A percentile compares a stretch with the other conserved stretches of the same genome.
Evolutionary conservation across 2,797 vertebrate species (phyloP).

Genomic region (Onychomys arenicola): DNA sequence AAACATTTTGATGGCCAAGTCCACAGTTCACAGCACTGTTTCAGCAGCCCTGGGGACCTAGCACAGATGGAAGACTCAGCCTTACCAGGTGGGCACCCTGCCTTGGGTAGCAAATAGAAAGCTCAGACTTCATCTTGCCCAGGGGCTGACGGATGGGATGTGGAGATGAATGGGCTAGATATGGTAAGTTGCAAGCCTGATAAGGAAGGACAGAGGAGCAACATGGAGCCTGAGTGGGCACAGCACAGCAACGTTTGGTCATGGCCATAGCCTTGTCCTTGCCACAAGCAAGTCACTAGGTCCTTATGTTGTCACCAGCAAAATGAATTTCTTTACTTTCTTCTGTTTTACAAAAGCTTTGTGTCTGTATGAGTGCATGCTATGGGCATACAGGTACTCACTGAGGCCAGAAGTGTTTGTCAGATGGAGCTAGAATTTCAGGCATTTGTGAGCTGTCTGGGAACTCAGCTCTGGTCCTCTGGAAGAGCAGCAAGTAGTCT

Average conservation of each 20-base stretch:
- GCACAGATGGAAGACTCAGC: not conserved
- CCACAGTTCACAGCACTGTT: not conserved
- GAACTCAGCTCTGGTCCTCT: not conserved
- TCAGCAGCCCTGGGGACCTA: not conserved
- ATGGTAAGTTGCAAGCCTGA: accelerated
- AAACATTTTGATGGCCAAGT: not conserved
- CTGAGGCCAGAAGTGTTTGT: not conserved
- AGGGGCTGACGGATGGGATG: not conserved
- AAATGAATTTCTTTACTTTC: not conserved
- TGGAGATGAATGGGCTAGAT: not conserved
- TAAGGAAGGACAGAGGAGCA: not conserved
- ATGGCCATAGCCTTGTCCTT: no score
- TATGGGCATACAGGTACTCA: accelerated
- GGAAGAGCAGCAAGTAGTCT: not conserved
- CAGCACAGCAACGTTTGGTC: not conserved
- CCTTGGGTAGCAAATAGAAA: not conserved
- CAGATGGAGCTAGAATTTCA: not conserved
- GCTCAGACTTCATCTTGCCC: not conserved
- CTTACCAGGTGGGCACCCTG: not conserved
- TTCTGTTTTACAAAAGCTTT: not conserved
- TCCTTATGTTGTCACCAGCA: not conserved
- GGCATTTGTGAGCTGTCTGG: not conserved
- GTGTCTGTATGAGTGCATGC: not conserved
- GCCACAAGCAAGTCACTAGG: not conserved
- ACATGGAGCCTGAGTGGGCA: accelerated